These are phyloP conservation scores for Coleophora flavipennella DNA, from an alignment of 2,888 invertebrate species.

Conservation along the genomic window DNA sequence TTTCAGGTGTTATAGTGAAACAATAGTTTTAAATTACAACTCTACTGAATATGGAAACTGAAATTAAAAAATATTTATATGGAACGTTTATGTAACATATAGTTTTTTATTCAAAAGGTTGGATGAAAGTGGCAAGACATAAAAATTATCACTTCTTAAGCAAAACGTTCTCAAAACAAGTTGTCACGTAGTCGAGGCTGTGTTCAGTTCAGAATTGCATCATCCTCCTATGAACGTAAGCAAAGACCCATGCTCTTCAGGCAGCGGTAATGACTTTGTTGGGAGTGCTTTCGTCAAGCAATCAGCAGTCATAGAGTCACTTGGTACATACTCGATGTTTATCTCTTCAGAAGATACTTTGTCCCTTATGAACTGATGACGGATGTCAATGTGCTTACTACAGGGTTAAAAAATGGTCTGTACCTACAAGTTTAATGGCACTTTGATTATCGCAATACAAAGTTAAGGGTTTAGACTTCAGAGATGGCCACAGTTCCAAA, in stretches of 20 bases:
- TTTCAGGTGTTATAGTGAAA: too few relatives aligned
- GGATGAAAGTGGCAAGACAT: too few relatives aligned
- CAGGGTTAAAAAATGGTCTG: not conserved
- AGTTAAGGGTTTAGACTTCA: not conserved
- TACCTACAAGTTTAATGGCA: conserved; percentile 15
- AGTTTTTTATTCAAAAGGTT: too few relatives aligned
- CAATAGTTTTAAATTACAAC: too few relatives aligned
- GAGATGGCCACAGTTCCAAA: conserved; percentile 5
- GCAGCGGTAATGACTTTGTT: not conserved
- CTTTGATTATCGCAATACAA: conserved; percentile 19
- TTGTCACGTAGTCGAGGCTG: not conserved
- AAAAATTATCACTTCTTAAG: too few relatives aligned
- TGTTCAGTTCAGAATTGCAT: not conserved
- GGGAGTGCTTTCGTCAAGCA: not conserved
- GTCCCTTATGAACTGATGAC: not conserved
- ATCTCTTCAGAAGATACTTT: not conserved
- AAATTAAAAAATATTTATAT: too few relatives aligned
- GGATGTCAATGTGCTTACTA: not conserved
- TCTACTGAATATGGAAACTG: too few relatives aligned
- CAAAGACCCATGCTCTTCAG: not conserved
- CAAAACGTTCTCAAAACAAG: not conserved
- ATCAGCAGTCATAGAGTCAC: not conserved
- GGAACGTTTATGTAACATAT: too few relatives aligned
- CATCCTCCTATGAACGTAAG: not conserved
- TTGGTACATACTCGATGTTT: not conserved